Evolutionary conservation across 2,888 invertebrate genomes (phyloP).

Genomic region (Troides oblongomaculatus): DNA sequence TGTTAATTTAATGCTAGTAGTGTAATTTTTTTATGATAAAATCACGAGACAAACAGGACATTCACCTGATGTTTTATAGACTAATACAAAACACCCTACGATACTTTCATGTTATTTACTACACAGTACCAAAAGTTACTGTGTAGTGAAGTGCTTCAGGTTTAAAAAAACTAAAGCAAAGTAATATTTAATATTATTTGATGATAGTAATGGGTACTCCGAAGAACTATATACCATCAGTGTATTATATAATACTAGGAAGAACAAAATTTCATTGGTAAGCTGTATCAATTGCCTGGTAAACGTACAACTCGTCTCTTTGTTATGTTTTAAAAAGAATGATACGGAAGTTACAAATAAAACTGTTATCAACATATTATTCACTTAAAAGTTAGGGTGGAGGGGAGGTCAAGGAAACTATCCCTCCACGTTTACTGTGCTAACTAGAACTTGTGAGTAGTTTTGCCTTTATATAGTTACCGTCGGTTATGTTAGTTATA

Average conservation of each 20-base stretch:
- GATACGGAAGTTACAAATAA: not conserved
- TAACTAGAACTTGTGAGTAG: constrained; percentile 37
- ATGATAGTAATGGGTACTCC: too few relatives aligned
- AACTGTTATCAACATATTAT: not conserved
- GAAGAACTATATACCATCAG: not conserved
- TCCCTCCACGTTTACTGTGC: constrained; percentile 56
- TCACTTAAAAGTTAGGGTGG: constrained; percentile 52
- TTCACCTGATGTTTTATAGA: too few relatives aligned
- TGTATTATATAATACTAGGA: not conserved
- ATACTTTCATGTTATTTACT: too few relatives aligned
- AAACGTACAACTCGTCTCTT: not conserved
- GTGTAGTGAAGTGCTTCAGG: too few relatives aligned
- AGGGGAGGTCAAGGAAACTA: constrained; percentile 59
- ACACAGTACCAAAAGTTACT: too few relatives aligned
- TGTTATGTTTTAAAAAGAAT: not conserved
- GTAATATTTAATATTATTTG: too few relatives aligned
- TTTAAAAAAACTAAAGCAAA: too few relatives aligned
- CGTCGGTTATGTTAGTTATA: too few relatives aligned
- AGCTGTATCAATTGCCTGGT: not conserved
- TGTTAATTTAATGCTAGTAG: too few relatives aligned
- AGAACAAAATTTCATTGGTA: not conserved
- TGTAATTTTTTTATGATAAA: too few relatives aligned
- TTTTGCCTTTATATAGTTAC: not conserved
- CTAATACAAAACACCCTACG: too few relatives aligned
- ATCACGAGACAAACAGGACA: too few relatives aligned